A percentile compares a stretch with the other conserved stretches of the same genome.
phyloP scores from a whole-genome alignment of 2,113 vertebrate genomes.

The Delphinapterus leucas region DNA sequence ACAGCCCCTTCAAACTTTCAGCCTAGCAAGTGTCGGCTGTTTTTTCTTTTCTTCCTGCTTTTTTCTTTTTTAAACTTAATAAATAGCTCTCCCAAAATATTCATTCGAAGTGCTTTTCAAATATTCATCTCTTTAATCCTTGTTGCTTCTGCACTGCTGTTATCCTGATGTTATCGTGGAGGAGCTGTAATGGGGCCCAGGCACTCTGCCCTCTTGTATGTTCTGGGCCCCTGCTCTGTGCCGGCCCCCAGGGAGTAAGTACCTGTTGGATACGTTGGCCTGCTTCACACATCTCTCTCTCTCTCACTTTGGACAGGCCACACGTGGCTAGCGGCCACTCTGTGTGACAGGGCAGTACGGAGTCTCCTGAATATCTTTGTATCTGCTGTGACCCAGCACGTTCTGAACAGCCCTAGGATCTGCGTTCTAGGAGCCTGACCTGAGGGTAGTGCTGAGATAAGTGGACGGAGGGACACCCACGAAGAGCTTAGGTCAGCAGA shows the following conservation, averaged over 20 bases:
- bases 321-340: not conserved
- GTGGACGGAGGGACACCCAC: not conserved
- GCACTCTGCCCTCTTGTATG: not conserved
- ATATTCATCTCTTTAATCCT: not conserved
- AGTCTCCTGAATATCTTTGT: not conserved
- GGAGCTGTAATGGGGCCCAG: not conserved
- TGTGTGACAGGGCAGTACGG: not conserved
- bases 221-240: not conserved
- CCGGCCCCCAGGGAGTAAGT: no score
- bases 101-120: not conserved
- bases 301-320: not conserved
- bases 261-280: not conserved
- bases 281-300: not conserved
- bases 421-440: not conserved
- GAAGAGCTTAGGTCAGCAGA: not conserved
- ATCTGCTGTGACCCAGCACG: not conserved
- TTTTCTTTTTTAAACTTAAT: not conserved
- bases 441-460: not conserved
- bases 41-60: not conserved
- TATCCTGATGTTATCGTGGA: accelerated
- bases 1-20: not conserved
- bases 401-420: not conserved
- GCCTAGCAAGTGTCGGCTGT: not conserved
- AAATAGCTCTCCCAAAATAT: not conserved
- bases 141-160: not conserved